These are phyloP conservation scores for Myripristis jacobus DNA, from an alignment of 2,797 vertebrate species.

Conservation along the genomic window DNA sequence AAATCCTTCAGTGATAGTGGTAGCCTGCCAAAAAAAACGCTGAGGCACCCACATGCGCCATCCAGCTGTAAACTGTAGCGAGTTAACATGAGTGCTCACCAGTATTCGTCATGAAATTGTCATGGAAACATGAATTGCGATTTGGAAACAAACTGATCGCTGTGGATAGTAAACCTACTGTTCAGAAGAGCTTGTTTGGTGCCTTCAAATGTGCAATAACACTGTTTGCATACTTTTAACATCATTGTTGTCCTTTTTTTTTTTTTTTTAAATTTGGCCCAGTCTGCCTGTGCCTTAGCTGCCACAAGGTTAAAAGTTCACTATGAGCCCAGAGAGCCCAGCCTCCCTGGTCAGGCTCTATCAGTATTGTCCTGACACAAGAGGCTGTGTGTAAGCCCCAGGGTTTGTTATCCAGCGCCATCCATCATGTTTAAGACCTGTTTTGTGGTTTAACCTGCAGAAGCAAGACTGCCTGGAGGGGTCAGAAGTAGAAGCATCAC, in stretches of 20 bases:
- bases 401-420: conserved; percentile 44
- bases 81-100: not conserved
- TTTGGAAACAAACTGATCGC: not conserved
- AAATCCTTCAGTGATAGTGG: too few species aligned
- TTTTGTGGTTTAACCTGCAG: conserved; percentile 54
- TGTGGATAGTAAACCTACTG: not conserved
- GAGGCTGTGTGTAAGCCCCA: conserved; percentile 44
- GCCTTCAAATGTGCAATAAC: not conserved
- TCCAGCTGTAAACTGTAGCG: not conserved
- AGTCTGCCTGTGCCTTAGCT: conserved; percentile 1
- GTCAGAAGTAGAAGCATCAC: conserved; percentile 62
- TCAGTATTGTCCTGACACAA: conserved; percentile 41
- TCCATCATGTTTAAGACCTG: conserved; percentile 72
- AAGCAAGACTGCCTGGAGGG: conserved; percentile 48
- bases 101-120: not conserved
- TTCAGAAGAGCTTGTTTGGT: not conserved
- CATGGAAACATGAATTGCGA: not conserved
- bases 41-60: too few species aligned
- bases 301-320: conserved; percentile 39
- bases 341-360: conserved; percentile 25
- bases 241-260: not conserved
- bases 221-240: not conserved
- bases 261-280: not conserved
- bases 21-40: too few species aligned
- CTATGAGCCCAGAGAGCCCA: not conserved